Evolutionary conservation across 1,140 invertebrate species (phyloP), one percentile per base, ranked within the genome.

Genomic region (Macrosteles quadrilineatus): DNA sequence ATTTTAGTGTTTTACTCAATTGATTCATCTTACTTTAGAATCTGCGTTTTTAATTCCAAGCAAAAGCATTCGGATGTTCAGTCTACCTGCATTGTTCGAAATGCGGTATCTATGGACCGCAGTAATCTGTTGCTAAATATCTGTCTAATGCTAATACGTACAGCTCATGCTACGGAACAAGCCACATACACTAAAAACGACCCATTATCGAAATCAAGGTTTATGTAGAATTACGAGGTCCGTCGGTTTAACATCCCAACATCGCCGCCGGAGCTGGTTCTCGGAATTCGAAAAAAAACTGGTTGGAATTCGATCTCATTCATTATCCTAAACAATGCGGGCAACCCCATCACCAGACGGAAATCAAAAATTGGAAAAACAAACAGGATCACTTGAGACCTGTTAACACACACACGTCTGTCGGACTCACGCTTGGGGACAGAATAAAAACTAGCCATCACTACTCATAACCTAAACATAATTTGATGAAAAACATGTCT

Each of bases 271-370:
- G 47, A 4, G n/a, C 4, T 50, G 4, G n/a, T 4, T 3, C 14
- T 21, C n/a, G 47, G 47, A 50, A 50, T 50, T n/a, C 21, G 47
- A 21, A n/a, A 50, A 50, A 50, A n/a, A 50, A 50, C 47, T 50
- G 47, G 47, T 50, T 19, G 47, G 47, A 50, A 50, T 50, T 19
- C 47, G 47, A 50, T 50, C 47, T 21, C 47, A 50, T 50, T 50
- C 47, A 50, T 50, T 50, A 50, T 50, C 47, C 6, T 4, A 21
- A 50, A 50, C 47, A 50, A 50, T 50, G 47, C 47, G 47, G n/a
- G n/a, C 47, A n/a, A 17, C 14, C 4, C 47, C 14, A 50, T 4
- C 47, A 9, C 14, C 47, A n/a, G 47, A 19, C 47, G 47, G 47
- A 50, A 50, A 50, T 21, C 47, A 21, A 11, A 40, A 40, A 40